Conservation (phyloP, 2,113 vertebrate genomes). For the Danionella cerebrum region DNA sequence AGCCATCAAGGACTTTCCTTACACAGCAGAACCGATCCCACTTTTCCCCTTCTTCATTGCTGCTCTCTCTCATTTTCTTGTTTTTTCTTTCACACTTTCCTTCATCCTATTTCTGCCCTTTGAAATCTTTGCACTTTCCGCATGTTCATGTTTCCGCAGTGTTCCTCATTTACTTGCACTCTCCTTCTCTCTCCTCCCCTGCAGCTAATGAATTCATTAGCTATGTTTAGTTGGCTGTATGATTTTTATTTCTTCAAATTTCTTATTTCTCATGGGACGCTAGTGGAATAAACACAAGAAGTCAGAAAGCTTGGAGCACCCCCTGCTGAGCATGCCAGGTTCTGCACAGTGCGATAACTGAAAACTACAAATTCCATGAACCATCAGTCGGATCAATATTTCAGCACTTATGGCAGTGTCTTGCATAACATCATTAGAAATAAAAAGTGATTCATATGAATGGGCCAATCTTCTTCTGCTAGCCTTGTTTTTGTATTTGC, state of each 20-base stretch:
- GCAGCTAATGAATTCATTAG: constrained; percentile 33
- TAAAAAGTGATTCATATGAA: constrained; percentile 55
- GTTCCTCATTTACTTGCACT: constrained; percentile 13
- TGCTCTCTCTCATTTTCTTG: background rate
- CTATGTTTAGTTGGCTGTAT: constrained; percentile 37
- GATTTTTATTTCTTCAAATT: constrained; percentile 34
- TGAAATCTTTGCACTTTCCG: background rate
- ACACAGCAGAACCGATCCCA: constrained; percentile 18
- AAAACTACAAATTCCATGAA: constrained; percentile 24
- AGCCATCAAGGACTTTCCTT: constrained; percentile 41
- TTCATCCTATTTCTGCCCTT: background rate
- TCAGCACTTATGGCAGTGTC: constrained; percentile 14
- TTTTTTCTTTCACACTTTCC: constrained; percentile 10
- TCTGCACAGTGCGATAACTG: constrained; percentile 14
- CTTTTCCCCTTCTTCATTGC: background rate
- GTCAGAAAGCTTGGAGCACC: constrained; percentile 36
- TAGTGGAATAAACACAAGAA: constrained; percentile 44
- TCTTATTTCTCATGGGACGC: constrained; percentile 48
- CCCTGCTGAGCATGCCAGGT: constrained; percentile 31
- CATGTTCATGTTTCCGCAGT: background rate
- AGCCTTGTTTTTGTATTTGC: constrained; percentile 7
- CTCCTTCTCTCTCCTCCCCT: background rate
- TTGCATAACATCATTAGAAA: constrained; percentile 52
- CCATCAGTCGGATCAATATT: constrained; percentile 22
- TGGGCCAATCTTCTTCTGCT: constrained; percentile 46